These are phyloP conservation scores for Diorhabda carinulata DNA, from an alignment of 1,140 invertebrate species.

Conservation along the genomic window DNA sequence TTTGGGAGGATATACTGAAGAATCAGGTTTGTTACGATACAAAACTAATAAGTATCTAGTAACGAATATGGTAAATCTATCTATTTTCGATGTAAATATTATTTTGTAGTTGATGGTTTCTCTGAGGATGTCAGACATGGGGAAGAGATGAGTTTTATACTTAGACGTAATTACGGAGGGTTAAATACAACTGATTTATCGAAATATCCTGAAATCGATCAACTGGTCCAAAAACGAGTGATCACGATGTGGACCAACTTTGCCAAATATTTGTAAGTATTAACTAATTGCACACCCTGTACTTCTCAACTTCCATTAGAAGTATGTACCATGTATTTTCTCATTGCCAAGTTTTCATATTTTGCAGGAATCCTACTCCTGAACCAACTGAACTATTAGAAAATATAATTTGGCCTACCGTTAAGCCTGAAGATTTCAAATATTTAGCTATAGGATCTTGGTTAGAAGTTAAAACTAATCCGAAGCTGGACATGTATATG, in stretches of 20 bases:
- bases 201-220: slow-evolving; percentile 20
- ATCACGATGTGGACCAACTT: slow-evolving; percentile 20
- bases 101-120: slow-evolving; percentile 6
- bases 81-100: slow-evolving; percentile 5
- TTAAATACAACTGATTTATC: slow-evolving; percentile 20
- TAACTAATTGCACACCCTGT: neutral
- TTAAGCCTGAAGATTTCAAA: slow-evolving; percentile 9
- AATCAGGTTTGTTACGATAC: slow-evolving; percentile 14
- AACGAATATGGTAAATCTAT: neutral
- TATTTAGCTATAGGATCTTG: slow-evolving; percentile 21
- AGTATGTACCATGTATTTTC: neutral
- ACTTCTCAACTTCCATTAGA: no score
- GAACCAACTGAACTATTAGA: slow-evolving; percentile 15
- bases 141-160: slow-evolving; percentile 9
- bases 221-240: slow-evolving; percentile 14
- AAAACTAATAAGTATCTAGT: neutral
- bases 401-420: slow-evolving; percentile 21
- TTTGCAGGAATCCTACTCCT: slow-evolving; percentile 26
- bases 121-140: slow-evolving; percentile 14
- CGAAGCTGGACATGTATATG: slow-evolving; percentile 1
- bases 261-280: slow-evolving; percentile 24
- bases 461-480: slow-evolving; percentile 8
- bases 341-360: neutral
- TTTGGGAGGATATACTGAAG: slow-evolving; percentile 12
- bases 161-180: slow-evolving; percentile 13